phyloP scores from a whole-genome alignment of 2,888 invertebrate genomes.

The Selenia dentaria region DNA sequence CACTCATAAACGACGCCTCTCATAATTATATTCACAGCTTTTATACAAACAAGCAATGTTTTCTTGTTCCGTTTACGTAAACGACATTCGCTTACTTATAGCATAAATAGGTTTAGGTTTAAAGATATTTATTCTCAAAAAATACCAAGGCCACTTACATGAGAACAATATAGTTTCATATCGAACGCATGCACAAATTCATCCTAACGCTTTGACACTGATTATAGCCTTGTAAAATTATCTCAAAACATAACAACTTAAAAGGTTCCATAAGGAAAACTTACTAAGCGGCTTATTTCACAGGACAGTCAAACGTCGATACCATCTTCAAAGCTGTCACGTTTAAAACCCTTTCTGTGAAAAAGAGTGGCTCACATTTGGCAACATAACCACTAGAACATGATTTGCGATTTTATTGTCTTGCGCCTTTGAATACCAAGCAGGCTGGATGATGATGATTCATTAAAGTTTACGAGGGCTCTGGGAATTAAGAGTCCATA shows the following conservation, averaged over 20 bases:
- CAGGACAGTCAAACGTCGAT: conserved; percentile 51
- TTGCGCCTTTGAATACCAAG: conserved; percentile 67
- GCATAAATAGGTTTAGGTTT: no score
- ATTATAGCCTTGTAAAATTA: no score
- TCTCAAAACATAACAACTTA: not conserved
- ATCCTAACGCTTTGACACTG: no score
- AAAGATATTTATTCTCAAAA: no score
- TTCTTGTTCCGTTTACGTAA: no score
- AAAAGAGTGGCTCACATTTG: conserved; percentile 49
- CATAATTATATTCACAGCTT: no score
- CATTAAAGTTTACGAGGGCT: conserved; percentile 38
- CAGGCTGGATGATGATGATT: conserved; percentile 55
- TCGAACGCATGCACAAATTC: no score
- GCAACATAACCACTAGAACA: conserved; percentile 54
- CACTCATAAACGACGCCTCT: no score
- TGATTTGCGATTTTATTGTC: conserved; percentile 71
- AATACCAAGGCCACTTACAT: no score
- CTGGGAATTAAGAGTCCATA: conserved; percentile 24
- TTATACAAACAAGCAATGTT: no score
- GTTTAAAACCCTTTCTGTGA: conserved; percentile 51
- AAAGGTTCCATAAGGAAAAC: conserved; percentile 21
- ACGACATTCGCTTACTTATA: no score
- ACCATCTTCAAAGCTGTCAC: conserved; percentile 51
- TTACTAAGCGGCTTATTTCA: conserved; percentile 35
- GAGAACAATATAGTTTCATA: no score